phyloP scores from a whole-genome alignment of 2,797 vertebrate species.

The Tenualosa ilisha region DNA sequence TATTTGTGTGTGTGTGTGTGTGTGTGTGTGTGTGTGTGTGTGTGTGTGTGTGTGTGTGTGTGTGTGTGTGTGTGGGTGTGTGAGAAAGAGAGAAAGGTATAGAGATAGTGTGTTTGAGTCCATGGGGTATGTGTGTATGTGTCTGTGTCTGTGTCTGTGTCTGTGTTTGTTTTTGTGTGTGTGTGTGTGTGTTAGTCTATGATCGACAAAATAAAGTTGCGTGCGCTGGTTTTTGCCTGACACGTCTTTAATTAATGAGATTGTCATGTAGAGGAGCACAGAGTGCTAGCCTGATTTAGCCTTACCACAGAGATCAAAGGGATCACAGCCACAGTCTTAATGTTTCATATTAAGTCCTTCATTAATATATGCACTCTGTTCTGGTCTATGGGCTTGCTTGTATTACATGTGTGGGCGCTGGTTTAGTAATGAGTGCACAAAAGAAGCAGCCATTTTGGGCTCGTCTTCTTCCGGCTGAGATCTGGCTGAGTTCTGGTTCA shows the following conservation, averaged over 20 bases:
- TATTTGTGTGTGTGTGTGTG: no score
- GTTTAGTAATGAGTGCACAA: background rate
- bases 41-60: no score
- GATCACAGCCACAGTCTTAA: slow-evolving; percentile 33
- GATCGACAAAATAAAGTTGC: background rate
- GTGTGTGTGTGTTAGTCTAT: background rate
- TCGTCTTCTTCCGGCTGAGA: no score
- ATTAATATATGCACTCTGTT: background rate
- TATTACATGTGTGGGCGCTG: background rate
- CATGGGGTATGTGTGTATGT: background rate
- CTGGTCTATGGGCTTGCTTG: background rate
- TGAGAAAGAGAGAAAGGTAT: no score
- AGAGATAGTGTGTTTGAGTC: background rate
- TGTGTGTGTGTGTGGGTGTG: no score
- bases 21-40: no score
- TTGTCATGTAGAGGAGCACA: background rate
- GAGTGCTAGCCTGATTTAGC: background rate
- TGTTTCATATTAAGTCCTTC: background rate
- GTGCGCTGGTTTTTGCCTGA: background rate
- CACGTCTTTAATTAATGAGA: background rate
- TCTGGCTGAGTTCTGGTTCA: background rate
- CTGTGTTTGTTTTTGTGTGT: background rate
- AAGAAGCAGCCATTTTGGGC: background rate
- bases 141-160: background rate
- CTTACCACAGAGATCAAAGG: background rate